A percentile compares a stretch with the other conserved stretches of the same genome.
phyloP scores from a whole-genome alignment of 2,888 invertebrate genomes.

The Gari tellinella region DNA sequence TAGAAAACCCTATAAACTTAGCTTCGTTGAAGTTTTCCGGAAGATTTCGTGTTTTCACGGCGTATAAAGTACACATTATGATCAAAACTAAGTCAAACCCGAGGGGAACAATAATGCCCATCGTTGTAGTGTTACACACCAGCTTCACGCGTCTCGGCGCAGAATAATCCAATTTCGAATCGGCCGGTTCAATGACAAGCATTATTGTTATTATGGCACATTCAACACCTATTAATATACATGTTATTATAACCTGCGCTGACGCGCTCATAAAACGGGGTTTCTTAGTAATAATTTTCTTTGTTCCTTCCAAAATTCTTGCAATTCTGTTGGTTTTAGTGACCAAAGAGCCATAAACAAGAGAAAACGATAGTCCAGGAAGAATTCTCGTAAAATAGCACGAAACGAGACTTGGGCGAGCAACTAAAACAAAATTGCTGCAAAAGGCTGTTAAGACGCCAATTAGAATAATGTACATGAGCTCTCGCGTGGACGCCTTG shows the following conservation, averaged over 20 bases:
- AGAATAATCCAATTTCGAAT: constrained; percentile 85
- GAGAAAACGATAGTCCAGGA: constrained; percentile 97
- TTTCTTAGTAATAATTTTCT: constrained; percentile 94
- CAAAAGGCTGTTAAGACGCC: constrained; percentile 81
- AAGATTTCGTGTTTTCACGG: constrained; percentile 91
- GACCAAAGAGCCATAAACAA: constrained; percentile 97
- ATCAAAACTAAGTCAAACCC: constrained; percentile 90
- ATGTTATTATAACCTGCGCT: constrained; percentile 90
- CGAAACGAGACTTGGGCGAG: constrained; percentile 90
- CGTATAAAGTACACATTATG: constrained; percentile 95
- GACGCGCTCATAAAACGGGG: constrained; percentile 92
- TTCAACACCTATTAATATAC: constrained; percentile 94
- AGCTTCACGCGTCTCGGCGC: constrained; percentile 86
- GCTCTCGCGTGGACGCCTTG: constrained; percentile 92
- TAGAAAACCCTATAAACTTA: constrained; percentile 94
- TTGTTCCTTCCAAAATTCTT: constrained; percentile 98
- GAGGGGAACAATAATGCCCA: constrained; percentile 90
- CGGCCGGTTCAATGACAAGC: constrained; percentile 87
- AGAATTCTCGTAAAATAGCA: constrained; percentile 96
- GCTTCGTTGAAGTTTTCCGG: constrained; percentile 98
- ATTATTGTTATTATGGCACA: constrained; percentile 89
- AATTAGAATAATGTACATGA: constrained; percentile 92
- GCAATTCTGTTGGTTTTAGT: constrained; percentile 99
- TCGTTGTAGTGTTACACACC: constrained; percentile 88
- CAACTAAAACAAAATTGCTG: constrained; percentile 94